Conservation (phyloP, 2,888 invertebrate species). For the Cremastinae sp. region DNA sequence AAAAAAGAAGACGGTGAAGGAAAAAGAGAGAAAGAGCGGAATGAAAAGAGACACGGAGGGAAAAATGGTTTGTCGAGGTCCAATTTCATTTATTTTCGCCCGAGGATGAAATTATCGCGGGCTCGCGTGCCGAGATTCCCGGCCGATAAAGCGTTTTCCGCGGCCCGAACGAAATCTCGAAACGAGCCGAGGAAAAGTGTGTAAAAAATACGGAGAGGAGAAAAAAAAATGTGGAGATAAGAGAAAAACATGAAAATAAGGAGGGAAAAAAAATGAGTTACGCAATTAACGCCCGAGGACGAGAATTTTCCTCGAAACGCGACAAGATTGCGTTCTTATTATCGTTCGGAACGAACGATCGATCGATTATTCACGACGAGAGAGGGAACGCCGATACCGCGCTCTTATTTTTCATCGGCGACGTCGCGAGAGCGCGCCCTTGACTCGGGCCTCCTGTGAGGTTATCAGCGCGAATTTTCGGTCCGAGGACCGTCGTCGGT, state of each 20-base stretch:
- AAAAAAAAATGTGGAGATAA: neutral
- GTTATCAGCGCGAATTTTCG: no score
- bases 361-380: no score
- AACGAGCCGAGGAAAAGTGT: neutral
- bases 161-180: no score
- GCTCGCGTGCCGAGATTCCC: neutral
- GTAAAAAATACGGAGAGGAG: neutral
- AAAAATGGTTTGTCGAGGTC: neutral
- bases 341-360: neutral
- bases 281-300: constrained; percentile 5
- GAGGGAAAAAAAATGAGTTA: neutral
- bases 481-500: no score
- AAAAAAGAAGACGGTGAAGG: neutral
- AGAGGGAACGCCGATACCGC: no score
- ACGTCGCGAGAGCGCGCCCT: neutral
- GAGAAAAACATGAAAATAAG: neutral
- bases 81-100: neutral
- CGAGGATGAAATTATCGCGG: neutral
- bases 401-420: no score
- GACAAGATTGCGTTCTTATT: neutral
- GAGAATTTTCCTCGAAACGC: constrained; percentile 12
- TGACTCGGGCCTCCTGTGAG: no score
- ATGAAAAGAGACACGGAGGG: neutral
- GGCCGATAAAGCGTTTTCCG: no score
- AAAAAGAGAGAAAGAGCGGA: neutral